Evolutionary conservation across 2,888 invertebrate genomes (phyloP).

Genomic region (Ceramica pisi): DNA sequence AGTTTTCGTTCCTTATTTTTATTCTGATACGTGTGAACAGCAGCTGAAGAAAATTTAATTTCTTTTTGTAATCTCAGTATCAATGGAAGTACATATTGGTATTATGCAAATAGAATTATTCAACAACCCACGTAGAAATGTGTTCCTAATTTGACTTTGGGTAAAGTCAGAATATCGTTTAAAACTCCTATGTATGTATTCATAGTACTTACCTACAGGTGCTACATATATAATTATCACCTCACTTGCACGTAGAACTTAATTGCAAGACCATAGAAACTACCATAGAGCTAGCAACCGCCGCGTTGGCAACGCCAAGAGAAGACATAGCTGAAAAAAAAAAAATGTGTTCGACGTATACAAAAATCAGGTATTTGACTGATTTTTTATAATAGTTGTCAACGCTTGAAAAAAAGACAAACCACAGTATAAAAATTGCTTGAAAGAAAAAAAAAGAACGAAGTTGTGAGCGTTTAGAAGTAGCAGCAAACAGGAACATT

Average conservation of each 20-base stretch:
- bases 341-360: no score
- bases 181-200: constrained; percentile 7
- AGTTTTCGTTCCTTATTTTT: not conserved
- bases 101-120: constrained; percentile 1
- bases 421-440: no score
- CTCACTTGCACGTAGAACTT: constrained; percentile 35
- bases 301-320: not conserved
- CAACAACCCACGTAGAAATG: not conserved
- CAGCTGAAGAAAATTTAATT: not conserved
- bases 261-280: constrained; percentile 38
- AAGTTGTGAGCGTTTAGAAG: no score
- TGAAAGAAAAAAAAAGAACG: no score
- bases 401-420: no score
- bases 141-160: not conserved
- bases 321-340: not conserved
- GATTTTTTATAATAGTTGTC: no score
- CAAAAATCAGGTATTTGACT: no score
- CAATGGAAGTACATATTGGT: not conserved
- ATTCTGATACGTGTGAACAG: not conserved
- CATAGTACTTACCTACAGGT: constrained; percentile 9
- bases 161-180: not conserved
- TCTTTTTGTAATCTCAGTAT: not conserved
- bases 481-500: no score
- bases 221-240: constrained; percentile 29
- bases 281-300: not conserved